A percentile compares a stretch with the other conserved stretches of the same genome.
phyloP scores from a whole-genome alignment of 2,888 invertebrate genomes.

The Adineta ricciae region DNA sequence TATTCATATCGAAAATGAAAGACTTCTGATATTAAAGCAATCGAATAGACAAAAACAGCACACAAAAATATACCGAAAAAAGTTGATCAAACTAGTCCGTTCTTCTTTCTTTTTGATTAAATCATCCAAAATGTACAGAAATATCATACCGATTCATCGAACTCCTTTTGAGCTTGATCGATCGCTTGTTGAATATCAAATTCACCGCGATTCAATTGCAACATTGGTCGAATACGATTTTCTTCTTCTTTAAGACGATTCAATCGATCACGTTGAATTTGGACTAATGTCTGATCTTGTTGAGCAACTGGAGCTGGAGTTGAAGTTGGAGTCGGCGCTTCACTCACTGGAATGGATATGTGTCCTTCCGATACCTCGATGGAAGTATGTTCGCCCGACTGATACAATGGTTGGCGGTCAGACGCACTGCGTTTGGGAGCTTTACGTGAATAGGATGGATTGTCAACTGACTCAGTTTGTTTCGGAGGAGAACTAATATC shows the following conservation, averaged over 20 bases:
- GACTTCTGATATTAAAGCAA: neutral
- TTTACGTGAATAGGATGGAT: neutral
- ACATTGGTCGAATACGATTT: neutral
- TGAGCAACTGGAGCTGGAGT: neutral
- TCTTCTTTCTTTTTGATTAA: neutral
- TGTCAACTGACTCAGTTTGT: neutral
- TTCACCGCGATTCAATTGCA: neutral
- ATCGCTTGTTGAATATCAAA: neutral
- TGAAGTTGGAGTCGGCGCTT: neutral
- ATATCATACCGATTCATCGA: constrained; percentile 11
- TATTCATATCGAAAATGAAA: neutral
- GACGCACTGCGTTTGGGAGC: neutral
- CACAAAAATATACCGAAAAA: too few species aligned
- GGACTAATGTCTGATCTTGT: neutral
- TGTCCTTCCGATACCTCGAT: neutral
- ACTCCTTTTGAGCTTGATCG: neutral
- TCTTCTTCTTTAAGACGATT: constrained; percentile 15
- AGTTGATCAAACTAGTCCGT: too few species aligned
- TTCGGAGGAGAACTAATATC: neutral
- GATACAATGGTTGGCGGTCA: neutral
- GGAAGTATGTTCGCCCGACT: neutral
- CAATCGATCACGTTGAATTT: neutral
- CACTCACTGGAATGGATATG: neutral
- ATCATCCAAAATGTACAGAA: too few species aligned
- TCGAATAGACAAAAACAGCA: neutral